Conservation (phyloP, 2,888 invertebrate species). For the Dryadula phaetusa region DNA sequence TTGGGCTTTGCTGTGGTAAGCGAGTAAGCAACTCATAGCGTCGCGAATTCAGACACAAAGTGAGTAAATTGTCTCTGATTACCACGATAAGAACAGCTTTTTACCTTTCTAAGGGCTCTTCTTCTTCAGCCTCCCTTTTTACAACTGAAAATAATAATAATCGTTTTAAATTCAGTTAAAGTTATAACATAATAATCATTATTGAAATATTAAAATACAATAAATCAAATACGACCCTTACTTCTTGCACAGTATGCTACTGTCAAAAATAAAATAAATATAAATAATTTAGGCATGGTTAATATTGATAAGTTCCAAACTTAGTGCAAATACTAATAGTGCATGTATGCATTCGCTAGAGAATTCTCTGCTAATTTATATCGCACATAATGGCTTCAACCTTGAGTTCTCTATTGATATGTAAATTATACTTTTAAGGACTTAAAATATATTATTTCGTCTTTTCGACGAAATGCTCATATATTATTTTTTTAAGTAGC, state of each 20-base stretch:
- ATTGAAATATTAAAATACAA: background rate
- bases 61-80: too few species aligned
- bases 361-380: conserved; percentile 32
- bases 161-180: background rate
- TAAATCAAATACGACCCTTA: conserved; percentile 4
- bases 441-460: conserved; percentile 21
- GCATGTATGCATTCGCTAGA: conserved; percentile 28
- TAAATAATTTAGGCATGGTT: conserved; percentile 27
- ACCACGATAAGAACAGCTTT: too few species aligned
- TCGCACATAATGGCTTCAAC: conserved; percentile 19
- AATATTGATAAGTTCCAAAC: background rate
- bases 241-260: conserved; percentile 28
- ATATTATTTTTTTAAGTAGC: conserved; percentile 14
- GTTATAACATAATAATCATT: background rate
- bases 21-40: too few species aligned
- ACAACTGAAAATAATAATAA: conserved; percentile 29
- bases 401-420: conserved; percentile 38
- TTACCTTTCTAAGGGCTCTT: conserved; percentile 10
- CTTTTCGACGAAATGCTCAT: background rate
- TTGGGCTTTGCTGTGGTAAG: too few species aligned
- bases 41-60: too few species aligned
- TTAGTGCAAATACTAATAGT: conserved; percentile 25
- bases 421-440: conserved; percentile 21
- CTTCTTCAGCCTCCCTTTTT: conserved; percentile 27
- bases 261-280: conserved; percentile 26